Conservation (phyloP, 2,797 vertebrate genomes). For the Alosa sapidissima region DNA sequence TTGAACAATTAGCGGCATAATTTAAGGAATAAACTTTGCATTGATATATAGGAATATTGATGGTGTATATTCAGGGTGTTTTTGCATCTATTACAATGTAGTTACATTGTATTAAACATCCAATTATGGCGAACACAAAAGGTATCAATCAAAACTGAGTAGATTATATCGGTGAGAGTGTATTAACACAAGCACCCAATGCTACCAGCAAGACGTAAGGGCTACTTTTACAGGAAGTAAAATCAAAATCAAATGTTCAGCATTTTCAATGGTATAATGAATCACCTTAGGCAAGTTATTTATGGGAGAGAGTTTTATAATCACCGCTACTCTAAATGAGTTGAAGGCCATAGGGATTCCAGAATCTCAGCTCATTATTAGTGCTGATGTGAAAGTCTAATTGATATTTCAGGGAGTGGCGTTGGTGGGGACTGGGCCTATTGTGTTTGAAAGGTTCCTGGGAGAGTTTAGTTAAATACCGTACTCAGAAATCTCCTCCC, state of each 20-base stretch:
- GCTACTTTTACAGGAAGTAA: not conserved
- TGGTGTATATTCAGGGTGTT: not conserved
- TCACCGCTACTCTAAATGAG: not conserved
- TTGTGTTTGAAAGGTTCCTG: constrained; percentile 45
- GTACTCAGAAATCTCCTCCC: not conserved
- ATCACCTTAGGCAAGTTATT: not conserved
- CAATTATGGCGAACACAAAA: not conserved
- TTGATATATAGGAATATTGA: too few relatives aligned
- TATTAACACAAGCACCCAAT: not conserved
- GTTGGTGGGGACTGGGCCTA: constrained; percentile 30
- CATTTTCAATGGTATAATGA: not conserved
- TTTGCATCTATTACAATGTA: not conserved
- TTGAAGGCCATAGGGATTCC: not conserved
- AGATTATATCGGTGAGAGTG: not conserved
- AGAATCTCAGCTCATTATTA: not conserved
- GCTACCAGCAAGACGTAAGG: not conserved
- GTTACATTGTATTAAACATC: not conserved
- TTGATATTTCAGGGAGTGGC: constrained; percentile 9
- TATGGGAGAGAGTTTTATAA: not conserved
- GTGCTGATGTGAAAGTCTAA: constrained; percentile 26
- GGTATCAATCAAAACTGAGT: not conserved
- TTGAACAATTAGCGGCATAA: too few relatives aligned
- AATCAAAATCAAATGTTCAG: too few relatives aligned
- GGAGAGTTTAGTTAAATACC: constrained; percentile 8
- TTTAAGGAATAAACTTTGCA: too few relatives aligned